These are phyloP conservation scores for Actinemys pallida DNA, from an alignment of 2,113 vertebrate species.

Conservation along the genomic window DNA sequence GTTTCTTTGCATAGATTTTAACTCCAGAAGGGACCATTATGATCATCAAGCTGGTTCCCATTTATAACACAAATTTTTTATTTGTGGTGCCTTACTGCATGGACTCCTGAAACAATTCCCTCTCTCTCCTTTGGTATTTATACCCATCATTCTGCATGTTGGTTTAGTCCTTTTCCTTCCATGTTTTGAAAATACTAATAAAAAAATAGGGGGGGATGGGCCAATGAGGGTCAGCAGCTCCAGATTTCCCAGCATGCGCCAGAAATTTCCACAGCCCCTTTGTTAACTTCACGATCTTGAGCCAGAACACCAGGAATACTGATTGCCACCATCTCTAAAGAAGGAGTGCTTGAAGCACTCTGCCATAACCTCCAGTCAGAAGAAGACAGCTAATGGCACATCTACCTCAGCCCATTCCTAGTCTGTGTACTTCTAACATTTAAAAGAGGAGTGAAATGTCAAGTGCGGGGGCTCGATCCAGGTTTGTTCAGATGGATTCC, in stretches of 20 bases:
- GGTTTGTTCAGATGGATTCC: not conserved
- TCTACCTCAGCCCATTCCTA: not conserved
- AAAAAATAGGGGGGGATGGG: not conserved
- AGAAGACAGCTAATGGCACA: accelerated
- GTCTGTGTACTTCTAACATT: not conserved
- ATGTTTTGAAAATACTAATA: not conserved
- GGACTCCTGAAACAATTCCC: not conserved
- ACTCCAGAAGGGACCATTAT: not conserved
- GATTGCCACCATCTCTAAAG: not conserved
- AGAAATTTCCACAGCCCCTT: not conserved
- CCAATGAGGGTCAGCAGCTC: not conserved
- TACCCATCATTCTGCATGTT: not conserved
- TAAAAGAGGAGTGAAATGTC: not conserved
- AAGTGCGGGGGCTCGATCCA: not conserved
- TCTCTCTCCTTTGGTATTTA: not conserved
- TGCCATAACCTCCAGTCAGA: not conserved
- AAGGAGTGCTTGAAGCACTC: not conserved
- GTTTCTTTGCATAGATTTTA: not conserved
- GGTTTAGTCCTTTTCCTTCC: not conserved
- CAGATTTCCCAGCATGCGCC: not conserved
- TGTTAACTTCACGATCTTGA: not conserved
- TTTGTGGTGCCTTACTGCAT: not conserved
- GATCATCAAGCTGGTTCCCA: not conserved
- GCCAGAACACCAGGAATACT: not conserved
- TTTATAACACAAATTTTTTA: not conserved